Evolutionary conservation across 2,888 invertebrate species (phyloP), one percentile per base, ranked within the genome.

Genomic region (Xanthia icteritia): DNA sequence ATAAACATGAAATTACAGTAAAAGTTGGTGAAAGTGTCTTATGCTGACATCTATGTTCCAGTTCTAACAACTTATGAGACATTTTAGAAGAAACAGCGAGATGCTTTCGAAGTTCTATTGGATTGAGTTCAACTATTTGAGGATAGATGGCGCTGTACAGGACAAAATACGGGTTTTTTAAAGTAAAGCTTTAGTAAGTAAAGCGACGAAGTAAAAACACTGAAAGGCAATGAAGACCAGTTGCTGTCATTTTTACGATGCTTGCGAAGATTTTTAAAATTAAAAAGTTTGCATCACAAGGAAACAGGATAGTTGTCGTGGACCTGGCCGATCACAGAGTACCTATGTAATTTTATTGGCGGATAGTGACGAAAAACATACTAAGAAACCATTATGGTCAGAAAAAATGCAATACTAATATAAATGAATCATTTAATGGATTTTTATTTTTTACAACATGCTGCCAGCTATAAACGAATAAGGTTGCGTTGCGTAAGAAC

Each of bases 61-160:
- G 27, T 54, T 36, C 6, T 9, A 45, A 45, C 42, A 88, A 65
- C 63, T 54, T 23, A 9, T 64, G 20, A 39, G 39, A 56, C 17
- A 27, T 61, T 45, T 36, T 31, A 9, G 20, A 51, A n/a, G 63
- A 31, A 63, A 63, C 54, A 13, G 42, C 2, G 31, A 27, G n/a
- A n/a, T 23, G 36, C 58, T 58, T 31, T 75, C 23, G 1, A 1
- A 5, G 20, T 36, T 20, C 2, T 2, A 15, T n/a, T 51, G 13
- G 27, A 27, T 13, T 20, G 2, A 74, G 58, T 73, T 82, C 58
- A n/a, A 23, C 6, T 11, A 27, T 60, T 23, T 15, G 23, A 72
- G 11, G 23, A 82, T 66, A 86, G 86, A 88, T 86, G 86, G 84
- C 86, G 86, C 66, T 86, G 60, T 23, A 68, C 1, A 36, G 8